Evolutionary conservation across 1,140 invertebrate genomes (phyloP).

Genomic region (Battus philenor): DNA sequence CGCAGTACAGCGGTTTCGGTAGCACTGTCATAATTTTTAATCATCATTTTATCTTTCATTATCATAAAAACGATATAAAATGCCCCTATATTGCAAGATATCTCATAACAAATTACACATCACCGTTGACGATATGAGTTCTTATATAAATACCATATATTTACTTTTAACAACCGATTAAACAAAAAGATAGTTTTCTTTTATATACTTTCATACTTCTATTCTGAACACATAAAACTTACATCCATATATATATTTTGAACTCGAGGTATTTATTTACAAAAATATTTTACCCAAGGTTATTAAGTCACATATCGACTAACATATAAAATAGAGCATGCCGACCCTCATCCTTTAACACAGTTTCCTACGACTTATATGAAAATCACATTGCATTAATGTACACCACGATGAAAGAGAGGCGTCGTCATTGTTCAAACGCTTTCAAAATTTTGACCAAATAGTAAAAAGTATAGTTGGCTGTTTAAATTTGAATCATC

Average conservation of each 20-base stretch:
- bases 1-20: too few species aligned
- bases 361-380: too few species aligned
- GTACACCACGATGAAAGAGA: too few species aligned
- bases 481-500: too few species aligned
- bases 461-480: too few species aligned
- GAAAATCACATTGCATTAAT: too few species aligned
- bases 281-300: not conserved
- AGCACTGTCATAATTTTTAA: not conserved
- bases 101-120: not conserved
- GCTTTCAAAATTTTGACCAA: too few species aligned
- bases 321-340: too few species aligned
- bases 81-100: not conserved
- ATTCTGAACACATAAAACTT: slow-evolving; percentile 12
- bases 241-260: slow-evolving; percentile 10
- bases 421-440: not conserved
- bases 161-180: slow-evolving; percentile 3
- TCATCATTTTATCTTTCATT: not conserved
- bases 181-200: slow-evolving; percentile 1
- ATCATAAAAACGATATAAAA: not conserved
- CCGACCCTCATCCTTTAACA: too few species aligned
- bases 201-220: slow-evolving; percentile 4
- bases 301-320: too few species aligned
- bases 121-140: not conserved
- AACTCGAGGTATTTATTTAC: slow-evolving; percentile 14
- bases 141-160: not conserved